Percentiles rank a stretch among this genome's conserved stretches.
Conservation (phyloP, 1,140 invertebrate species). For the Drosophila lacteicornis region DNA sequence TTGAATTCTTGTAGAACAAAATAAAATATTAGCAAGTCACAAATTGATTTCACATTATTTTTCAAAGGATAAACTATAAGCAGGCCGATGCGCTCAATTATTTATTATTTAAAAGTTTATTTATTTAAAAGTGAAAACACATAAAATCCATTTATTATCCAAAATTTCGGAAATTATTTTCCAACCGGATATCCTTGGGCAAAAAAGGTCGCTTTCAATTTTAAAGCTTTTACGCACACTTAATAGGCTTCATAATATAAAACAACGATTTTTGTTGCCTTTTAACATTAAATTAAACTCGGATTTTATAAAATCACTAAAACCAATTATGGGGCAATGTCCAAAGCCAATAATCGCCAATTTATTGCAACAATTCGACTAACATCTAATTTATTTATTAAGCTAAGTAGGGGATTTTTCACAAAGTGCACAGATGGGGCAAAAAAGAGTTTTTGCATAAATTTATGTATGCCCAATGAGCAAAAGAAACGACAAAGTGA, state of each 20-base stretch:
- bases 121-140: not conserved
- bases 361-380: conserved; percentile 30
- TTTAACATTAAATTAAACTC: conserved; percentile 21
- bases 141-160: conserved; percentile 22
- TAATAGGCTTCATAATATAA: conserved; percentile 15
- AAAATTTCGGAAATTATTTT: conserved; percentile 25
- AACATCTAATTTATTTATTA: conserved; percentile 31
- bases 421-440: not conserved
- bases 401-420: not conserved
- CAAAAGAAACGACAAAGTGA: conserved; percentile 5
- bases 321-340: conserved; percentile 21
- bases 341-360: conserved; percentile 25
- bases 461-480: conserved; percentile 16
- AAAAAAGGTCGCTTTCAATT: conserved; percentile 11
- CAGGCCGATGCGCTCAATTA: not conserved
- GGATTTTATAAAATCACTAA: conserved; percentile 22
- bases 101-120: not conserved
- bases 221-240: conserved; percentile 15
- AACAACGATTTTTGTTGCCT: conserved; percentile 5
- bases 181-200: conserved; percentile 22
- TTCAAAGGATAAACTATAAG: not conserved
- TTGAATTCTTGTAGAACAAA: not conserved
- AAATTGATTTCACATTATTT: not conserved
- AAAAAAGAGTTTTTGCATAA: conserved; percentile 8
- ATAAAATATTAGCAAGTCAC: not conserved